A percentile compares a stretch with the other conserved stretches of the same genome.
These are phyloP conservation scores for Huso huso DNA, from an alignment of 2,797 vertebrate species.

Conservation along the genomic window DNA sequence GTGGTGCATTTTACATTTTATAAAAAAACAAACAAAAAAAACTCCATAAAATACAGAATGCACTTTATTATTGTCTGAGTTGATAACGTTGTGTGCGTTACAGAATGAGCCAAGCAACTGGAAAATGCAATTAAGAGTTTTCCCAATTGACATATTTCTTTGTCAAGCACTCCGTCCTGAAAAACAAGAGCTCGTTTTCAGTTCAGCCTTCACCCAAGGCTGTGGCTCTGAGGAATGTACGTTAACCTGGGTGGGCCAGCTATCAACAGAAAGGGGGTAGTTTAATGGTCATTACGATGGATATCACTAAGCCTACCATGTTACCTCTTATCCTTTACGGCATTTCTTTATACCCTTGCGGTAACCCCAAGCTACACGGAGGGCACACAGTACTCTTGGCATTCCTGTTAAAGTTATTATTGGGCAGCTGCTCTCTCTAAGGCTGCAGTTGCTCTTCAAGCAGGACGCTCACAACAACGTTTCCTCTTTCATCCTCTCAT, in stretches of 20 bases:
- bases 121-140: too few species aligned
- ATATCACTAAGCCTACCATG: slow-evolving; percentile 1
- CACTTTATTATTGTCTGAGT: too few species aligned
- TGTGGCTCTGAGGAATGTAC: slow-evolving; percentile 47
- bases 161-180: slow-evolving; percentile 35
- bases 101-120: too few species aligned
- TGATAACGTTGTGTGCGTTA: too few species aligned
- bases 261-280: neutral
- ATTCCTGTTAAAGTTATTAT: slow-evolving; percentile 17
- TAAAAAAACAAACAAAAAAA: too few species aligned
- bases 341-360: neutral
- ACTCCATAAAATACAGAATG: too few species aligned
- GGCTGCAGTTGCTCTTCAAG: slow-evolving; percentile 26
- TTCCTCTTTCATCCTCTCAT: slow-evolving; percentile 27
- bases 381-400: slow-evolving; percentile 10
- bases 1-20: too few species aligned
- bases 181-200: slow-evolving; percentile 39
- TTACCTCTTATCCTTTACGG: neutral
- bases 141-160: too few species aligned
- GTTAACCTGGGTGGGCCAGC: slow-evolving; percentile 57
- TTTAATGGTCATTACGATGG: neutral
- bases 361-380: slow-evolving; percentile 7
- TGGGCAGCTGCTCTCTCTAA: slow-evolving; percentile 32
- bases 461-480: slow-evolving; percentile 19
- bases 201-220: slow-evolving; percentile 47